Conservation (phyloP, 2,888 invertebrate genomes). For the Mongoloraphidia duomilia region DNA sequence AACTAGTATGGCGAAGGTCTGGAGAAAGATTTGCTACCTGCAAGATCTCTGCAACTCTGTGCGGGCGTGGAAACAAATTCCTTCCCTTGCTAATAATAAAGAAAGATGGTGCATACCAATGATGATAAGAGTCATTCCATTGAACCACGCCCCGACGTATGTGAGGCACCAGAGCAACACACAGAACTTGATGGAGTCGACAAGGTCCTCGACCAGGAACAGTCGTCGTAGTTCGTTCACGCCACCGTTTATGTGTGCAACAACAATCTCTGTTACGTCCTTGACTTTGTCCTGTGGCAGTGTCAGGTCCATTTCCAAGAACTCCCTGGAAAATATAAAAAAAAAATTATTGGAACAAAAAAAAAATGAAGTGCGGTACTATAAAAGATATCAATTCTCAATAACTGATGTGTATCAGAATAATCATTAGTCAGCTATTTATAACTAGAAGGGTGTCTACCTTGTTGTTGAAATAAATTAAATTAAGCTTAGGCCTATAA, state of each 20-base stretch:
- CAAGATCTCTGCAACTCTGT: too few species aligned
- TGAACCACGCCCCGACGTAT: conserved; percentile 97
- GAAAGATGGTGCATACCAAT: conserved; percentile 48
- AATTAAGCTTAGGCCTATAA: too few species aligned
- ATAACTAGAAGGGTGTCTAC: too few species aligned
- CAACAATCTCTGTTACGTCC: conserved; percentile 70
- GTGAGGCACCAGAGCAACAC: conserved; percentile 92
- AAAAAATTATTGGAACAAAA: conserved; percentile 1
- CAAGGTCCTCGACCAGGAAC: conserved; percentile 91
- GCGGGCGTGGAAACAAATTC: too few species aligned
- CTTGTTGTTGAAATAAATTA: too few species aligned
- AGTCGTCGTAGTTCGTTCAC: conserved; percentile 75
- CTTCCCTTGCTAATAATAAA: too few species aligned
- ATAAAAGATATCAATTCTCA: neutral
- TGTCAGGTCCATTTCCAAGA: conserved; percentile 76
- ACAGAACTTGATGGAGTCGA: conserved; percentile 92
- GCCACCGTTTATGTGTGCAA: conserved; percentile 75
- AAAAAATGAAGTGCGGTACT: neutral
- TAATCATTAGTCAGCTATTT: too few species aligned
- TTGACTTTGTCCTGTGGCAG: conserved; percentile 86
- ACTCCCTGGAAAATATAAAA: conserved; percentile 39
- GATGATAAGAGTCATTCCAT: conserved; percentile 95
- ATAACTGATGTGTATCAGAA: too few species aligned
- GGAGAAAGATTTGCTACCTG: too few species aligned
- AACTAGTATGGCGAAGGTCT: too few species aligned